phyloP scores from a whole-genome alignment of 1,140 invertebrate genomes.

The Conopomorpha cramerella region DNA sequence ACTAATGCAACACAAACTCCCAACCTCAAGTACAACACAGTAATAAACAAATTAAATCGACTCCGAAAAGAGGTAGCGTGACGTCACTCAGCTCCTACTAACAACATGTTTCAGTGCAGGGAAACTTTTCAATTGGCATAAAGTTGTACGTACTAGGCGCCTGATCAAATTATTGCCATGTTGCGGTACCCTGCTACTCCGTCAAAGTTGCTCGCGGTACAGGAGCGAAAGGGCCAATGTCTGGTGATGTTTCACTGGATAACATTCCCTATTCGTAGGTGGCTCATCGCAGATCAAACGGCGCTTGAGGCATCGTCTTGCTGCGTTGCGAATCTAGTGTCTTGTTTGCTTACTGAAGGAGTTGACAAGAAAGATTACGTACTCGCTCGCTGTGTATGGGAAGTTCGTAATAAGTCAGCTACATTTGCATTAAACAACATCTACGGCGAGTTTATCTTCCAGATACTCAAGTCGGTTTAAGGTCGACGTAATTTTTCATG shows the following conservation, averaged over 20 bases:
- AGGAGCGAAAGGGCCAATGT: slow-evolving; percentile 20
- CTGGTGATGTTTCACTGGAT: background rate
- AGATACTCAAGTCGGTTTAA: too few species aligned
- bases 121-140: slow-evolving; percentile 51
- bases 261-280: too few species aligned
- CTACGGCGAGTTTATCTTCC: too few species aligned
- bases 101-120: slow-evolving; percentile 40
- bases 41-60: too few species aligned
- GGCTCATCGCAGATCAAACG: background rate
- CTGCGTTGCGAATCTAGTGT: slow-evolving; percentile 1
- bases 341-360: slow-evolving; percentile 17
- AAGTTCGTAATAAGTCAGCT: slow-evolving; percentile 49
- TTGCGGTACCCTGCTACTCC: slow-evolving; percentile 31
- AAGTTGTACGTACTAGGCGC: slow-evolving; percentile 39
- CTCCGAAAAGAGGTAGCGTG: too few species aligned
- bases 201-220: slow-evolving; percentile 16
- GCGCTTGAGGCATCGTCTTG: background rate
- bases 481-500: too few species aligned
- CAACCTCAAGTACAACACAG: too few species aligned
- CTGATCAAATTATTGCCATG: slow-evolving; percentile 55
- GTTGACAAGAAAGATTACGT: slow-evolving; percentile 45
- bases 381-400: slow-evolving; percentile 30
- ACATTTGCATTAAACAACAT: slow-evolving; percentile 47
- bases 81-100: too few species aligned
- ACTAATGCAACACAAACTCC: too few species aligned